Percentiles rank a stretch among this genome's conserved stretches.
Conservation (phyloP, 2,113 vertebrate genomes). For the Dinomys branickii region DNA sequence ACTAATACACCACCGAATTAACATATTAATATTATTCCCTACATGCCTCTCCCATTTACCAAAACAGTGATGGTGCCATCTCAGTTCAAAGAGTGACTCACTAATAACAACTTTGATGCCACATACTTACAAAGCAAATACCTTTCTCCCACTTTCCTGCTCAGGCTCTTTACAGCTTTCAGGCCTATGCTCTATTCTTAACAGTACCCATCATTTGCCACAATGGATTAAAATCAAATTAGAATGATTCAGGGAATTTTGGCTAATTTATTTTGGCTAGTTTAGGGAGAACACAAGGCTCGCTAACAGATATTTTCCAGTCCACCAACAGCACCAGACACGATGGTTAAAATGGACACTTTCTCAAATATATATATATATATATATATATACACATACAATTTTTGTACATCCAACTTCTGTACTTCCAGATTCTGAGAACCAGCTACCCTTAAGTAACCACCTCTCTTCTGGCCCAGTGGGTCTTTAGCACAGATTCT, state of each 20-base stretch:
- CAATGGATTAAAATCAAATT: slow-evolving; percentile 9
- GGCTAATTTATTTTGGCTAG: background rate
- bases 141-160: background rate
- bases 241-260: background rate
- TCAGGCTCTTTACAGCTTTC: background rate
- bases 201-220: background rate
- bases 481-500: background rate
- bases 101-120: background rate
- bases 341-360: background rate
- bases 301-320: background rate
- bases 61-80: background rate
- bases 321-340: background rate
- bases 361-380: background rate
- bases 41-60: background rate
- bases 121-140: background rate
- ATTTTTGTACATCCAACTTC: background rate
- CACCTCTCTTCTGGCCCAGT: background rate
- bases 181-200: background rate
- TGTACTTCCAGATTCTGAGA: background rate
- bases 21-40: background rate
- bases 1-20: background rate
- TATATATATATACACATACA: background rate
- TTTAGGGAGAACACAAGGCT: background rate
- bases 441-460: background rate
- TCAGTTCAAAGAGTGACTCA: background rate